Base-by-base conservation (phyloP, 2,888 invertebrate species). In the Xanthorhoe spadicearia region DNA sequence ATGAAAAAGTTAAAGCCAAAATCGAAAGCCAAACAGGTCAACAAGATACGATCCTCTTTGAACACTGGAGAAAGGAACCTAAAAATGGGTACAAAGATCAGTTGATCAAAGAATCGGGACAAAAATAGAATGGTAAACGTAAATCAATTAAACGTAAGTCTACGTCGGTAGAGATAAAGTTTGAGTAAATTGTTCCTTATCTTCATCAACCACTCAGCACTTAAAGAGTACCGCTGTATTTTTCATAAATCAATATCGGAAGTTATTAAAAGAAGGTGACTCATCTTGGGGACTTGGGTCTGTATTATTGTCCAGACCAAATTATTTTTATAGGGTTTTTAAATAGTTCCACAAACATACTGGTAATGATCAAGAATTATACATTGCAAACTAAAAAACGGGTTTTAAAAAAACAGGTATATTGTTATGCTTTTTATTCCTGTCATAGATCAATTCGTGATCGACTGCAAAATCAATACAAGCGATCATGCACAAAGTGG, bases 401-500 rank as follows among this genome's bases (percentile, higher is more conserved):
- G n/a, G n/a, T n/a, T 8, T 35, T 35, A 35, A 6, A 17, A 48
- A 57, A 50, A 46, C 46, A 23, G n/a, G 9, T 46, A 19, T 0
- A 17, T 35, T 50, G 23, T 50, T 58, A 51, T 19, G 55, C 10
- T 17, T 15, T 19, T 19, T 32, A 32, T 49, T 58, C 60, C 10
- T 56, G 55, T 28, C 59, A 62, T 68, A 69, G 61, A 71, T 88
- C 81, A 79, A 73, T 77, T 89, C 87, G 85, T 85, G 87, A 89
- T 88, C 85, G 83, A 82, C 82, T 83, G 83, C 81, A 89, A 85
- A 92, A 91, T 92, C 92, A 92, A 92, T 92, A 90, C 83, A 81
- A 84, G 86, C 86, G 85, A 84, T 90, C 90, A 90, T 89, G 90
- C 85, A 80, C 88, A 87, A 90, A 91, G 89, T 91, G 89, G 88